Base-by-base conservation (phyloP, 2,888 invertebrate species). In the Cabera pusaria region DNA sequence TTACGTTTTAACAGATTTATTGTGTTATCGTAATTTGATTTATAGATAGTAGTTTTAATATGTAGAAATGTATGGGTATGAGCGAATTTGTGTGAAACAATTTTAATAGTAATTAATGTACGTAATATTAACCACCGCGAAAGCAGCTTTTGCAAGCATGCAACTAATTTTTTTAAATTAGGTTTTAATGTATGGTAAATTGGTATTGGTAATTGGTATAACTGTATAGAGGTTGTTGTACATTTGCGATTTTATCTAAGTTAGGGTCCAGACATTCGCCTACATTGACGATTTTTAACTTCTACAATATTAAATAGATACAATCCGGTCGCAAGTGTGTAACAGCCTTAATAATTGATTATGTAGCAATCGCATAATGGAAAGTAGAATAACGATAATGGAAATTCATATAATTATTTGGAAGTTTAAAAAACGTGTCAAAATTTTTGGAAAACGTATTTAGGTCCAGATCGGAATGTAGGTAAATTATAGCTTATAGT, bases 401-500 rank as follows among this genome's bases (percentile, higher is more conserved):
- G 22, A 64, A 22, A 56, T 65, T 64, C 63, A 60, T 64, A 52
- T 67, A 67, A 64, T 68, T 26, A 72, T 71, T 74, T 73, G 72
- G 70, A 74, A 66, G 69, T 77, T 79, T 78, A 73, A 69, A 66
- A 82, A 79, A 78, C 69, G 87, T 87, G 87, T 87, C 87, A 86
- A 87, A 87, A 78, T 68, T 75, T 73, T 72, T 66, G 67, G 52
- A 43, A 47, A 47, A 52, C 61, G 65, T 68, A 70, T 56, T 58
- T 84, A 79, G 77, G 65, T 75, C 72, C 64, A 64, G 69, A 64
- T 75, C 69, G 72, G 75, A 70, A 67, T 63, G 76, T 84, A 84
- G 82, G 68, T 84, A 77, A 82, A 75, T 77, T 81, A 85, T 85
- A 87, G 88, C 86, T 84, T 88, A 82, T 66, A 63, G 80, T 88